These are phyloP conservation scores for Ammodramus savannarum DNA, from an alignment of 2,113 vertebrate genomes.

Conservation along the genomic window DNA sequence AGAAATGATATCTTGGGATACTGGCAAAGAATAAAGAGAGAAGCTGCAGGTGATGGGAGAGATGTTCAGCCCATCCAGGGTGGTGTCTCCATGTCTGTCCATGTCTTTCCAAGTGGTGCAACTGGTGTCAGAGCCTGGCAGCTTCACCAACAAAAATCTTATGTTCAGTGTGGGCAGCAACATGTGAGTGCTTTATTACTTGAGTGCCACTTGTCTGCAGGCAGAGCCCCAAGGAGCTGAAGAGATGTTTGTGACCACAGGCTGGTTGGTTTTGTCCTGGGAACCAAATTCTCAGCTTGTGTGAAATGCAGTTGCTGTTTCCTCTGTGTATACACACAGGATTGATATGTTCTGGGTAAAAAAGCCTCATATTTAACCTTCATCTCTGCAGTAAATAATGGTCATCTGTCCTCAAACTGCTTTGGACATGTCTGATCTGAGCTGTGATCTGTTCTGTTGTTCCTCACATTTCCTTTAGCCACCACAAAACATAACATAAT, in stretches of 20 bases:
- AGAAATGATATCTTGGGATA: neutral
- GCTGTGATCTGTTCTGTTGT: neutral
- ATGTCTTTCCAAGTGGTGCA: rapidly evolving
- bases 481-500: neutral
- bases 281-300: neutral
- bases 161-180: neutral
- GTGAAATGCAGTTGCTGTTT: neutral
- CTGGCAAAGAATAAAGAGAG: neutral
- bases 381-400: neutral
- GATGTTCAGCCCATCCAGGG: neutral
- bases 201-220: neutral
- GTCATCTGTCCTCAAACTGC: neutral
- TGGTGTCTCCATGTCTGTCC: neutral
- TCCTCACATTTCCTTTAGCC: neutral
- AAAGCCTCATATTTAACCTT: neutral
- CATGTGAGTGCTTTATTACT: neutral
- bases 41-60: neutral
- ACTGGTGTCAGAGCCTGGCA: neutral
- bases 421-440: neutral
- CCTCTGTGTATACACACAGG: neutral
- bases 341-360: neutral
- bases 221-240: neutral
- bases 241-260: neutral
- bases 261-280: neutral
- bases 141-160: neutral